A percentile compares a stretch with the other conserved stretches of the same genome.
Evolutionary conservation across 2,797 vertebrate genomes (phyloP).

Genomic region (Silurus aristotelis): DNA sequence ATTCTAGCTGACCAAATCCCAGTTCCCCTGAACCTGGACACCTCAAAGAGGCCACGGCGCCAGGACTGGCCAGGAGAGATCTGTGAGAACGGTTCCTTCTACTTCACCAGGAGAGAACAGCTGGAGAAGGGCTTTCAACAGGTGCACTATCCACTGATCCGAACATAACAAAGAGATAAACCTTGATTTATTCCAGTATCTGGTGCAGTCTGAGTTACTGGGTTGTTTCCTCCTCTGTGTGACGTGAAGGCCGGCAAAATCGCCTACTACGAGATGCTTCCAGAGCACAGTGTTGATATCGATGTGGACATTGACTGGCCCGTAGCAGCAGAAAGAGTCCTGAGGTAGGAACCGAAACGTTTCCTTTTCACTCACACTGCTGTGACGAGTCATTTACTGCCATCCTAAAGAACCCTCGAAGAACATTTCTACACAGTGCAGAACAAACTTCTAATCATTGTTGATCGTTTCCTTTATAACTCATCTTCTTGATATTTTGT

Average conservation of each 20-base stretch:
- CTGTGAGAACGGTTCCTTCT: conserved; percentile 92
- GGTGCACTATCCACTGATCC: conserved; percentile 64
- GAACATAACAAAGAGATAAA: neutral
- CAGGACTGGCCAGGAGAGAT: conserved; percentile 95
- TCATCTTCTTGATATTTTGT: neutral
- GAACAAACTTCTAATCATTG: neutral
- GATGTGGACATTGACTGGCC: conserved; percentile 97
- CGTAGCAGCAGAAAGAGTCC: conserved; percentile 90
- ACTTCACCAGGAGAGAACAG: conserved; percentile 79
- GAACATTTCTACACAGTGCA: neutral
- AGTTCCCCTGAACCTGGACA: conserved; percentile 79
- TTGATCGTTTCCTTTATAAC: neutral
- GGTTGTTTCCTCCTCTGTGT: conserved; percentile 25
- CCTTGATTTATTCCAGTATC: neutral
- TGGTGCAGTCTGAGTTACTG: neutral
- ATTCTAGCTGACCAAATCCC: conserved; percentile 60
- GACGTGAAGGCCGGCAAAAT: conserved; percentile 80
- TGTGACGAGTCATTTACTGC: neutral
- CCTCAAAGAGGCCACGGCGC: conserved; percentile 78
- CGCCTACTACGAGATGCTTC: conserved; percentile 92
- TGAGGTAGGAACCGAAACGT: conserved; percentile 73
- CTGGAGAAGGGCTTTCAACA: conserved; percentile 74
- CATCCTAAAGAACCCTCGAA: neutral
- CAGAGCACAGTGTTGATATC: conserved; percentile 93
- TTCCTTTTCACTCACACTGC: neutral